phyloP scores from a whole-genome alignment of 2,888 invertebrate species.

The Drosophila ustulata region DNA sequence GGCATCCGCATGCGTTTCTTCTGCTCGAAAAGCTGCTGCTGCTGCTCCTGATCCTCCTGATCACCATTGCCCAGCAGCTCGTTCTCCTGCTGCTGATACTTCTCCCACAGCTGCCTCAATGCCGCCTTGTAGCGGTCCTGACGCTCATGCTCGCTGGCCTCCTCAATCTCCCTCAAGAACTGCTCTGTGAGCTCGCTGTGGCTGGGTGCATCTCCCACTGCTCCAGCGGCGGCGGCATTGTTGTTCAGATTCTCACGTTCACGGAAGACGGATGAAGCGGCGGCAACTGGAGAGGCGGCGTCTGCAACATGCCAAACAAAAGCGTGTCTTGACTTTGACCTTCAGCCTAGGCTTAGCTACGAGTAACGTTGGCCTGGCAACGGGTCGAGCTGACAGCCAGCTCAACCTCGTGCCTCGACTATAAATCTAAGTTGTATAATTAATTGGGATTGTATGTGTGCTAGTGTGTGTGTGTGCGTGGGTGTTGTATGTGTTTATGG shows the following conservation, averaged over 20 bases:
- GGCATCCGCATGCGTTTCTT: constrained; percentile 82
- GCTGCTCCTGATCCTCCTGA: constrained; percentile 73
- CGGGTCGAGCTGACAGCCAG: constrained; percentile 25
- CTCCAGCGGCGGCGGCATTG: constrained; percentile 4
- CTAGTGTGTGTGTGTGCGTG: constrained; percentile 10
- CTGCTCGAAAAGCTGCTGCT: constrained; percentile 81
- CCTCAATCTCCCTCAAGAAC: constrained; percentile 84
- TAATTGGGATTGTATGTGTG: constrained; percentile 22
- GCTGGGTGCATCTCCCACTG: constrained; percentile 27
- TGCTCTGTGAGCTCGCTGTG: constrained; percentile 82
- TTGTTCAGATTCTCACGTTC: constrained; percentile 76
- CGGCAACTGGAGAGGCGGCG: constrained; percentile 49
- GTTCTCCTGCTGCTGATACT: constrained; percentile 83
- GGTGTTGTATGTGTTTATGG: constrained; percentile 28
- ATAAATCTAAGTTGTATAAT: constrained; percentile 48
- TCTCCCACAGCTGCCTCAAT: constrained; percentile 83
- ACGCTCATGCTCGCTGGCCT: constrained; percentile 82
- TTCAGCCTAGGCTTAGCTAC: constrained; percentile 17
- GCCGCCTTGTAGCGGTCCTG: constrained; percentile 83
- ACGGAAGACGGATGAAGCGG: constrained; percentile 79
- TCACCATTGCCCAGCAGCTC: constrained; percentile 52
- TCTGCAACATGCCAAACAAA: constrained; percentile 45
- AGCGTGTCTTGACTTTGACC: constrained; percentile 53
- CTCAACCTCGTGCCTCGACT: constrained; percentile 15
- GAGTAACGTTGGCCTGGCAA: constrained; percentile 3